Base-by-base conservation (phyloP, 2,113 vertebrate genomes). In the Trachemys scripta region DNA sequence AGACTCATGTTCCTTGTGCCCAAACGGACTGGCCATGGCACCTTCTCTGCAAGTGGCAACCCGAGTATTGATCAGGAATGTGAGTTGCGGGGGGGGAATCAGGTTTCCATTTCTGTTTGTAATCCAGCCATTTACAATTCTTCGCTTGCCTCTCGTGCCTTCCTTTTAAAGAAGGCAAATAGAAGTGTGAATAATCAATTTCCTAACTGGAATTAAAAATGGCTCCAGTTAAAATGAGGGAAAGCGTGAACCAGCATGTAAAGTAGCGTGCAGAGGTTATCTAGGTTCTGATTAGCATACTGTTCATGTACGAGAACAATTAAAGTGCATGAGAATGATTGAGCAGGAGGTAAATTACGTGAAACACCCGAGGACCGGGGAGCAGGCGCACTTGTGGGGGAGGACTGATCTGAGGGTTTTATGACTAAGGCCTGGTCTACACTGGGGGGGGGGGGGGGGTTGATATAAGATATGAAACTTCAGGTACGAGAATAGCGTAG, bases 131-230 rank as follows among this genome's bases (percentile, higher is more conserved):
- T 92, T 98, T 98, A 80, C 88, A 96, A 97, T 97, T 97, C 97
- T 92, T 95, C 90, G 88, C 95, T 92, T 4, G 79, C 92, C 94
- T 81, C 94, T 91, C 0, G 20, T 45, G 93, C 94, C 95, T 95
- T 97, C 89, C 92, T 91, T 91, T 86, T 59, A 87, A 96, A 97
- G 93, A 93, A 97, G 97, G 92, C 96, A 95, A 97, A 97, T 95
- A 97, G 94, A 97, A 93, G 97, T 97, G 90, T 98, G 96, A 97
- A 97, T 97, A 97, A 97, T 97, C 98, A 97, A 98, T 98, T 97
- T 96, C 94, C 96, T 96, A 98, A 91, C 93, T 97, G 92, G 96
- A 96, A 93, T 97, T 97, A 96, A 94, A 94, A 97, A 38, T n/a
- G 22, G 91, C 94, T 98, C 92, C 96, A 84, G 95, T 92, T 97